phyloP scores from a whole-genome alignment of 2,113 vertebrate genomes.

The Pelmatolapia mariae region DNA sequence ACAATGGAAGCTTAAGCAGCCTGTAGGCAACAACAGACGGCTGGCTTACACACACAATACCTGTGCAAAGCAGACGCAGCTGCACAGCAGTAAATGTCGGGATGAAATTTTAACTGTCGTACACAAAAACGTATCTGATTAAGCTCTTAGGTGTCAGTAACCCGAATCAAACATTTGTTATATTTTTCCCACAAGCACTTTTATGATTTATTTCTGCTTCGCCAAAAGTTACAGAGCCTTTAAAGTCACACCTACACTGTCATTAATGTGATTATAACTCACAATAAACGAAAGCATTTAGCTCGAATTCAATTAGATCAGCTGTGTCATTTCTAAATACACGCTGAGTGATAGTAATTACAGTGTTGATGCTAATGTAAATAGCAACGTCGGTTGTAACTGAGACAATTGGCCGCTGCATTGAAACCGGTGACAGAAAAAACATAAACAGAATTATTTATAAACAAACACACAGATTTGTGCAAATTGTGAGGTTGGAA shows the following conservation, averaged over 20 bases:
- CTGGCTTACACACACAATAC: conserved; percentile 41
- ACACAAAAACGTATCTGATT: background rate
- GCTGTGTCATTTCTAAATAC: background rate
- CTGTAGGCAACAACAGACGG: conserved; percentile 41
- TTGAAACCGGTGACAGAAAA: background rate
- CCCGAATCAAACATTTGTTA: background rate
- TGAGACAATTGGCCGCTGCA: background rate
- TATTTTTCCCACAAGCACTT: background rate
- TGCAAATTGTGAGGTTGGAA: background rate
- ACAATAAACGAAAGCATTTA: background rate
- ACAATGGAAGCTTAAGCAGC: conserved; percentile 61
- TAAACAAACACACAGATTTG: background rate
- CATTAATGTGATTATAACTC: background rate
- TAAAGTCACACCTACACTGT: background rate
- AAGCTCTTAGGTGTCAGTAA: background rate
- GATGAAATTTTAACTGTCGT: background rate
- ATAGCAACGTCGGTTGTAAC: background rate
- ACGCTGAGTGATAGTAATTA: background rate
- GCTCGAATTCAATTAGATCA: background rate
- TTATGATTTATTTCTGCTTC: background rate
- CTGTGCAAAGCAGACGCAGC: conserved; percentile 41
- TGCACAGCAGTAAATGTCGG: background rate
- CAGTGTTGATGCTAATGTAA: background rate
- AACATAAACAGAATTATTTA: background rate
- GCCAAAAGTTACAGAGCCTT: background rate